phyloP scores from a whole-genome alignment of 2,113 vertebrate genomes.

The Pongo pygmaeus region DNA sequence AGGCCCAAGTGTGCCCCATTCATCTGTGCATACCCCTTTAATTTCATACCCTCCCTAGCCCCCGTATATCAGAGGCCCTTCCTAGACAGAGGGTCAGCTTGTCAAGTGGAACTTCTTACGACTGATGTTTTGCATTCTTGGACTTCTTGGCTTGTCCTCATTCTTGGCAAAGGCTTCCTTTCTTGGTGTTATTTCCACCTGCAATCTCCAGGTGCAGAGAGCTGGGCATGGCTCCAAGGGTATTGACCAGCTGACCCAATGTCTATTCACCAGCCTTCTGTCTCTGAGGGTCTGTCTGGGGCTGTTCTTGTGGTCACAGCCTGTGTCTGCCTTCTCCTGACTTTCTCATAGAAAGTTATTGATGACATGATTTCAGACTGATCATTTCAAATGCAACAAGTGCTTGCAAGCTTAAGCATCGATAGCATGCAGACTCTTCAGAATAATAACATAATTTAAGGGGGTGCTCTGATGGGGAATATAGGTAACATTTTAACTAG shows the following conservation, averaged over 20 bases:
- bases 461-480: neutral
- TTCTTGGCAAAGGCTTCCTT: neutral
- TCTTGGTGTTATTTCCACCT: neutral
- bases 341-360: neutral
- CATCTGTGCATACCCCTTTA: neutral
- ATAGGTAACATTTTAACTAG: neutral
- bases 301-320: neutral
- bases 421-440: neutral
- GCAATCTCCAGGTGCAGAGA: neutral
- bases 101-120: neutral
- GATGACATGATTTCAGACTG: constrained; percentile 33
- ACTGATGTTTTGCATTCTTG: neutral
- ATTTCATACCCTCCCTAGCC: neutral
- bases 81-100: neutral
- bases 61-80: neutral
- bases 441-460: neutral
- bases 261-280: neutral
- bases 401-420: neutral
- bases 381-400: constrained; percentile 18
- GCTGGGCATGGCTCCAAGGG: neutral
- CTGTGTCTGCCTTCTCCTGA: neutral
- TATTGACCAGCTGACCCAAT: neutral
- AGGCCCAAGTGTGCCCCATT: neutral
- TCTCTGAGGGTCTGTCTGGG: neutral
- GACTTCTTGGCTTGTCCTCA: neutral